Evolutionary conservation across 2,113 vertebrate genomes (phyloP).

Genomic region (Xiphophorus couchianus): DNA sequence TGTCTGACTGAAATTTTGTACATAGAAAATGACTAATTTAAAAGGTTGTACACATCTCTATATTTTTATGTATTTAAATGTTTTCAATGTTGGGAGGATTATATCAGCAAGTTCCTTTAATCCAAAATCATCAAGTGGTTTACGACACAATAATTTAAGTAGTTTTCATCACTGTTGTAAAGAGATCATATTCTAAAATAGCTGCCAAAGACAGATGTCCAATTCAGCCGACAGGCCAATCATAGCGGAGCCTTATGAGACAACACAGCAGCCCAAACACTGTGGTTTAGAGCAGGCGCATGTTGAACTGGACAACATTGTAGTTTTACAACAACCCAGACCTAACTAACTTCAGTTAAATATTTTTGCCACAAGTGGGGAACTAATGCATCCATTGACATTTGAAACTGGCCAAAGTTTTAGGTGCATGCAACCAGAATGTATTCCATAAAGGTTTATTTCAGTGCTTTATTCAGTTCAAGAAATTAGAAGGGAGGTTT

Average conservation of each 20-base stretch:
- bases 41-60: conserved; percentile 73
- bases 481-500: background rate
- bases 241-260: conserved; percentile 6
- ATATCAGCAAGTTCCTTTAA: conserved; percentile 22
- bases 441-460: background rate
- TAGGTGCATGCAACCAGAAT: conserved; percentile 42
- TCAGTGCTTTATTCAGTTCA: background rate
- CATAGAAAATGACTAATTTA: conserved; percentile 40
- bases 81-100: conserved; percentile 21
- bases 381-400: background rate
- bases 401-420: background rate
- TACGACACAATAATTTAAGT: conserved; percentile 1
- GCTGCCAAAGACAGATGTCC: conserved; percentile 4
- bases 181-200: background rate
- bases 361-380: background rate
- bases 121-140: conserved; percentile 25
- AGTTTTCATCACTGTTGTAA: background rate
- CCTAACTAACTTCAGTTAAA: background rate
- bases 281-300: background rate
- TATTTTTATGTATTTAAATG: conserved; percentile 54
- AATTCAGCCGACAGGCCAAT: background rate
- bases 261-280: background rate
- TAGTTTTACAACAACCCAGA: background rate
- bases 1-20: conserved; percentile 27
- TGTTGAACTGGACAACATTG: background rate